phyloP scores from a whole-genome alignment of 2,888 invertebrate genomes.

The Morpho deidamia region DNA sequence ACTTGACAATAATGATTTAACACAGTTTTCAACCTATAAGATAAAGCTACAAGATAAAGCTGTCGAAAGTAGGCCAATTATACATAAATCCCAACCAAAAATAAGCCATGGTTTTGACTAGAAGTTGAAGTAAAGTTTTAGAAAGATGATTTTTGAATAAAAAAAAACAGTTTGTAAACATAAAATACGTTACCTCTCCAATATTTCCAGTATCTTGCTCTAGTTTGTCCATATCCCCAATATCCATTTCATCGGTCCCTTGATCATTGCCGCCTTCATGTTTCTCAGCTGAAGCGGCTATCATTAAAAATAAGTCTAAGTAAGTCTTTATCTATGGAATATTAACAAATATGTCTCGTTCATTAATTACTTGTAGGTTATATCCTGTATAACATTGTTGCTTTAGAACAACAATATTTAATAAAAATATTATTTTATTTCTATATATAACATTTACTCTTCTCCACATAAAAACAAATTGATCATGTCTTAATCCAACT shows the following conservation, averaged over 20 bases:
- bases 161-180: neutral
- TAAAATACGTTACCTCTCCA: slow-evolving; percentile 53
- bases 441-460: slow-evolving; percentile 37
- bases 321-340: too few relatives aligned
- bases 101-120: too few relatives aligned
- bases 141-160: too few relatives aligned
- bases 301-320: neutral
- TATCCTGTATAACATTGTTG: neutral
- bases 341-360: slow-evolving; percentile 26
- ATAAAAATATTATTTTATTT: neutral
- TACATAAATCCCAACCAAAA: too few relatives aligned
- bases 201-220: slow-evolving; percentile 72
- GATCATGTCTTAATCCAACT: slow-evolving; percentile 54
- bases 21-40: too few relatives aligned
- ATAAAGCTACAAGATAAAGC: too few relatives aligned
- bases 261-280: slow-evolving; percentile 53
- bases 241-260: slow-evolving; percentile 68
- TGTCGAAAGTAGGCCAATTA: too few relatives aligned
- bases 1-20: too few relatives aligned
- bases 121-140: too few relatives aligned
- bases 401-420: neutral
- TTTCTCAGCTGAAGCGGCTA: slow-evolving; percentile 40
- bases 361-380: neutral
- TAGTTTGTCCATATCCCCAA: slow-evolving; percentile 73
- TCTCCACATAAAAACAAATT: slow-evolving; percentile 69